phyloP scores from a whole-genome alignment of 2,888 invertebrate genomes.

The Vanessa cardui region DNA sequence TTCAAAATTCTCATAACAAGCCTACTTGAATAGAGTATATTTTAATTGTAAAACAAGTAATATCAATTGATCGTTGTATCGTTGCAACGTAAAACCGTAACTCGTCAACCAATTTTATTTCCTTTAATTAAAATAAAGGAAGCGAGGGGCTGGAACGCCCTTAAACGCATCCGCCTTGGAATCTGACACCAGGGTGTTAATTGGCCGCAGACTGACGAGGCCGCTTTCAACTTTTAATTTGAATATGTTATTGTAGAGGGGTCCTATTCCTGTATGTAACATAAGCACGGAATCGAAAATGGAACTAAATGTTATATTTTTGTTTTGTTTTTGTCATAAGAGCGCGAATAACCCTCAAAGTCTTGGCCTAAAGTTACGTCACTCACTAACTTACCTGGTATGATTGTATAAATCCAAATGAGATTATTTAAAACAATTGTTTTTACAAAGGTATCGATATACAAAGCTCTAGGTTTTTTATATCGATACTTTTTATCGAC shows the following conservation, averaged over 20 bases:
- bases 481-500: too few species aligned
- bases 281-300: conserved; percentile 1
- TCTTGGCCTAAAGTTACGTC: too few species aligned
- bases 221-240: conserved; percentile 9
- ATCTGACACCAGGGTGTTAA: conserved; percentile 39
- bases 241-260: neutral
- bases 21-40: too few species aligned
- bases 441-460: too few species aligned
- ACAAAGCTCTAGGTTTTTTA: too few species aligned
- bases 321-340: neutral
- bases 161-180: conserved; percentile 35
- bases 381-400: too few species aligned
- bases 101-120: neutral
- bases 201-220: conserved; percentile 23
- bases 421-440: too few species aligned
- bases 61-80: neutral
- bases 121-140: conserved; percentile 34
- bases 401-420: too few species aligned
- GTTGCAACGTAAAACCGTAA: neutral
- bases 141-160: conserved; percentile 31
- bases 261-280: conserved; percentile 13
- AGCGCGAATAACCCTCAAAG: neutral
- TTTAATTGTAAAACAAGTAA: too few species aligned
- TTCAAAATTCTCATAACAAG: too few species aligned
- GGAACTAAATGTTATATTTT: neutral